A percentile compares a stretch with the other conserved stretches of the same genome.
Evolutionary conservation across 2,797 vertebrate genomes (phyloP).

Genomic region (Chanos chanos): DNA sequence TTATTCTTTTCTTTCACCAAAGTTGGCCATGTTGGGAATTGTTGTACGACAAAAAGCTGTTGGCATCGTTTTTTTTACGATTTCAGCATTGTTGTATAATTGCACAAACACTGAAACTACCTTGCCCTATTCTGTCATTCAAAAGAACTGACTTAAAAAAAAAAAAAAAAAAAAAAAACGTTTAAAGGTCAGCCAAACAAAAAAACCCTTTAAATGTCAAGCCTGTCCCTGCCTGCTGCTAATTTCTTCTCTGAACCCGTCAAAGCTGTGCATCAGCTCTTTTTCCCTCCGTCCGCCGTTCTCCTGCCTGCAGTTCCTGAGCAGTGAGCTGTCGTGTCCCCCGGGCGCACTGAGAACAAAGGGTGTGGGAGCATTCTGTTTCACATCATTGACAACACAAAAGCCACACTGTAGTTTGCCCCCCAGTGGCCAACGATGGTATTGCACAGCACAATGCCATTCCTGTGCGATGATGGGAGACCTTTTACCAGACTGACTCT

Average conservation of each 20-base stretch:
- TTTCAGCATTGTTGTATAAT: no score
- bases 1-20: no score
- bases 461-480: not conserved
- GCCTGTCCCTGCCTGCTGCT: constrained; percentile 45
- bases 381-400: constrained; percentile 1
- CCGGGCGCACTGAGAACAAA: constrained; percentile 7
- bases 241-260: not conserved
- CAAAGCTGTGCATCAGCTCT: not conserved
- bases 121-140: not conserved
- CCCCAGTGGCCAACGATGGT: not conserved
- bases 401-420: not conserved
- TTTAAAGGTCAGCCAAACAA: no score
- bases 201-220: constrained; percentile 45
- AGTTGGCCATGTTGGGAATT: no score
- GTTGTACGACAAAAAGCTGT: no score
- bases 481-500: not conserved
- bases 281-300: not conserved
- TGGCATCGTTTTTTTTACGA: no score
- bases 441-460: not conserved
- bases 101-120: no score
- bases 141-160: no score
- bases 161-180: no score
- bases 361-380: constrained; percentile 10
- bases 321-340: not conserved
- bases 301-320: not conserved